Conservation (phyloP, 1,140 invertebrate species). For the Dinoponera quadriceps region DNA sequence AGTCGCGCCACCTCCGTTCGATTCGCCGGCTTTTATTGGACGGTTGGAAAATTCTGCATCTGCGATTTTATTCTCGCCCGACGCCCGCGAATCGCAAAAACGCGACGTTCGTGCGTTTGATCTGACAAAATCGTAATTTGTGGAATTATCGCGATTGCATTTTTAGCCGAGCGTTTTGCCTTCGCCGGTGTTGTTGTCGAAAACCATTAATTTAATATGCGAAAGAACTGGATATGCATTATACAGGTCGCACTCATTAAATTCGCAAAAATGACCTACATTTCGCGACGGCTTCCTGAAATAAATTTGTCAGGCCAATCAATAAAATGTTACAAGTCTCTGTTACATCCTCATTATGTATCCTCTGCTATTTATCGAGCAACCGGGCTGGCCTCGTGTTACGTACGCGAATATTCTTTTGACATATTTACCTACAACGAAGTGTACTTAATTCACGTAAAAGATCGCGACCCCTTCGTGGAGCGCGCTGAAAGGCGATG, state of each 20-base stretch:
- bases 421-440: constrained; percentile 54
- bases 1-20: background rate
- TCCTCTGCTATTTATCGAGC: background rate
- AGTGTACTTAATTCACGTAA: constrained; percentile 59
- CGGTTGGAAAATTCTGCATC: background rate
- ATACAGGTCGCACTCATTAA: background rate
- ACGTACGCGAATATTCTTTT: constrained; percentile 57
- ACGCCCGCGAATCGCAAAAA: no score
- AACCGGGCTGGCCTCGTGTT: background rate
- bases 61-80: background rate
- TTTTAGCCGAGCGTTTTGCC: no score
- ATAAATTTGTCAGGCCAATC: constrained; percentile 7
- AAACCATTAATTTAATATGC: constrained; percentile 11
- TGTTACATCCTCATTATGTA: background rate
- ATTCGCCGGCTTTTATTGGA: background rate
- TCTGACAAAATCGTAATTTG: no score
- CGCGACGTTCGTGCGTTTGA: no score
- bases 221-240: constrained; percentile 14
- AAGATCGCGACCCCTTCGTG: constrained; percentile 59
- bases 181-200: no score
- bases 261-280: constrained; percentile 16
- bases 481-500: constrained; percentile 53
- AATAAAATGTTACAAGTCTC: constrained; percentile 6
- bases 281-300: background rate
- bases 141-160: no score